Evolutionary conservation across 2,888 invertebrate species (phyloP), one percentile per base, ranked within the genome.

Genomic region (Taenaris catops): DNA sequence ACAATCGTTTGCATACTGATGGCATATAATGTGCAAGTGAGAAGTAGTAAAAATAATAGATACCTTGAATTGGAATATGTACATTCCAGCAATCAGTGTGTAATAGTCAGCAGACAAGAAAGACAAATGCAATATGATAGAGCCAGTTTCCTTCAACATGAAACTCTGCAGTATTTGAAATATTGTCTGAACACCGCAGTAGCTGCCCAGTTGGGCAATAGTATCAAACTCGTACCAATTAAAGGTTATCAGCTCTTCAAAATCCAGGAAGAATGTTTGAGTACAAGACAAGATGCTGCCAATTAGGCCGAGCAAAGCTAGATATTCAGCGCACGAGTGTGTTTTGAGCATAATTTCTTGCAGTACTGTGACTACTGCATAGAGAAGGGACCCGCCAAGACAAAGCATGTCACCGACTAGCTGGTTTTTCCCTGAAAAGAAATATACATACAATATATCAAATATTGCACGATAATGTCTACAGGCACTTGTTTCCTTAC

Each of bases 101-200:
- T 95, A 96, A 70, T 95, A 95, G 74, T 96, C 95, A 1, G 95
- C 91, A 0, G 95, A 94, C 35, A 96, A 78, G 39, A 96, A 90
- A 4, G 94, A 93, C 48, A 96, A 76, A 71, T 96, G 96, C 63
- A 95, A 86, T 51, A 94, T 90, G 25, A 95, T 92, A n/a, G 96
- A 93, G 5, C 94, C 94, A 5, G 94, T 93, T 55, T 92, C 90
- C 55, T 91, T 88, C 44, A 95, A 78, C 74, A 95, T 92, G 7
- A 92, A 87, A 21, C 94, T 92, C 53, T 94, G 92, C 38, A 93
- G 75, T 26, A 93, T 91, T 72, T 94, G 94, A 61, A 94, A 92
- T 51, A 92, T 71, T 38, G 93, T 93, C 74, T 95, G 93, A 41
- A 92, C 90, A 11, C 91, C 80, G 28, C 93, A 93, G 64, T 91